phyloP scores from a whole-genome alignment of 2,888 invertebrate genomes.

The Dynastes hyllus region DNA sequence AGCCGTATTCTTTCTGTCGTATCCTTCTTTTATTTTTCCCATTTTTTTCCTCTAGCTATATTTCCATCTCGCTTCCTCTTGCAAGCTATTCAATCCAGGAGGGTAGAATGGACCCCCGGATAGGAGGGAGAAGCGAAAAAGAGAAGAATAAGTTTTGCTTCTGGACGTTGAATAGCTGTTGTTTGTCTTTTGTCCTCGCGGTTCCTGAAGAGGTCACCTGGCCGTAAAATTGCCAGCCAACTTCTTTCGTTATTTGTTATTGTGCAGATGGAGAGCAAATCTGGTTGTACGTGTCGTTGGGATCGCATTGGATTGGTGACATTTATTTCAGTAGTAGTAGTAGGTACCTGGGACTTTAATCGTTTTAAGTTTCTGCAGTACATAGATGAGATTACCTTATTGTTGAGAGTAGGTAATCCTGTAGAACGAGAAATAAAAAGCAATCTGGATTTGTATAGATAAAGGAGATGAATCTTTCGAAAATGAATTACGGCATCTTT shows the following conservation, averaged over 20 bases:
- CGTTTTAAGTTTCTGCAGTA: conserved; percentile 15
- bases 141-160: neutral
- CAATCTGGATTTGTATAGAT: neutral
- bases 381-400: conserved; percentile 25
- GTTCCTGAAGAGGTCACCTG: conserved; percentile 60
- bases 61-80: neutral
- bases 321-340: conserved; percentile 54
- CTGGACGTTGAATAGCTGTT: conserved; percentile 34
- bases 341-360: conserved; percentile 25
- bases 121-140: neutral
- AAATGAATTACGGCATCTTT: neutral
- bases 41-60: neutral
- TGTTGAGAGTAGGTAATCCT: conserved; percentile 2
- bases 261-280: conserved; percentile 27
- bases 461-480: neutral
- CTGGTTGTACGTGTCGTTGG: conserved; percentile 31
- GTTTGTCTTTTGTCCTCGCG: conserved; percentile 56
- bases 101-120: neutral
- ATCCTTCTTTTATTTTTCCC: neutral
- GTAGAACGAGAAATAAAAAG: neutral
- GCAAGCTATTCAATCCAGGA: neutral
- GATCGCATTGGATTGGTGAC: conserved; percentile 31
- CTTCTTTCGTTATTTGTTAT: conserved; percentile 51
- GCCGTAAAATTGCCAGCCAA: conserved; percentile 62
- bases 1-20: conserved; percentile 47